Conservation (phyloP, 2,888 invertebrate species). For the Andrena praecox region DNA sequence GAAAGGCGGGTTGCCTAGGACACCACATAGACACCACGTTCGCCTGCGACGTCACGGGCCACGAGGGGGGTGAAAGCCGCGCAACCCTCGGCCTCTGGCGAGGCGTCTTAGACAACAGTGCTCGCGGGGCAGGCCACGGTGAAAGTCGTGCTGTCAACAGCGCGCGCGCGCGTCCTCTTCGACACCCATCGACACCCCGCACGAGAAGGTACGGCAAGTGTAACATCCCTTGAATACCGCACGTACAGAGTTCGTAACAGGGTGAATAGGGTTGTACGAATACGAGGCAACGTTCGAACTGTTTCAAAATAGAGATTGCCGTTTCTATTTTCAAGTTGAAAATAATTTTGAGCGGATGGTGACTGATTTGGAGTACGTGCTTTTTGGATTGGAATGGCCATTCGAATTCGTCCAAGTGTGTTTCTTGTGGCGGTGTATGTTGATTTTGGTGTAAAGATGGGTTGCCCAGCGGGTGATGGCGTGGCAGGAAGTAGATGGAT, state of each 20-base stretch:
- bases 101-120: constrained; percentile 68
- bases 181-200: neutral
- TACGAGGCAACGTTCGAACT: too few relatives aligned
- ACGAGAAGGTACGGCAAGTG: constrained; percentile 36
- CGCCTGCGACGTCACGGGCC: constrained; percentile 55
- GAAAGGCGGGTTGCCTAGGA: constrained; percentile 71
- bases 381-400: neutral
- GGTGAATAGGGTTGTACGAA: too few relatives aligned
- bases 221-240: neutral
- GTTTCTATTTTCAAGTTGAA: neutral
- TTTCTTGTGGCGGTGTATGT: too few relatives aligned
- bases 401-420: too few relatives aligned
- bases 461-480: neutral
- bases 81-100: constrained; percentile 64
- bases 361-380: neutral
- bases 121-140: constrained; percentile 71
- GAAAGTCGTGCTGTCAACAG: constrained; percentile 48
- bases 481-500: neutral
- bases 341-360: neutral
- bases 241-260: neutral
- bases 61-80: constrained; percentile 58
- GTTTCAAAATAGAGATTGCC: too few relatives aligned
- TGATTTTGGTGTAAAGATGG: too few relatives aligned
- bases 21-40: constrained; percentile 66
- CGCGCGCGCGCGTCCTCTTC: constrained; percentile 30